These are phyloP conservation scores for Thinocorus orbignyianus DNA, from an alignment of 2,113 vertebrate genomes.

Conservation along the genomic window DNA sequence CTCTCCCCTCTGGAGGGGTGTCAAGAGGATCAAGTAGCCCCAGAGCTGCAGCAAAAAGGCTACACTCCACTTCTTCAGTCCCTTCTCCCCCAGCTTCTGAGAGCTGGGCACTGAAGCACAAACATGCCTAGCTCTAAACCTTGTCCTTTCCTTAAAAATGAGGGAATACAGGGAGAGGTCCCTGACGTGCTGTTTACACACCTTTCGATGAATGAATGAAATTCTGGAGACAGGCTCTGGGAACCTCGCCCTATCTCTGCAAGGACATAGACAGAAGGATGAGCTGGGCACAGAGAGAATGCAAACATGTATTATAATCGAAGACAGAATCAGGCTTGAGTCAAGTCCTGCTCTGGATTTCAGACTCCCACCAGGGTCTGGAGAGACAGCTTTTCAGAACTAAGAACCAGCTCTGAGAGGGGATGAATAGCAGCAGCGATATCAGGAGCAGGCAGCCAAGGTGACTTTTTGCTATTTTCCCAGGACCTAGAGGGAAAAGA, in stretches of 20 bases:
- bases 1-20: neutral
- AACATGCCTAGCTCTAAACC: neutral
- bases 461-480: neutral
- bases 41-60: neutral
- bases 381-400: neutral
- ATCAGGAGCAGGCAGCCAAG: neutral
- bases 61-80: neutral
- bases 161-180: neutral
- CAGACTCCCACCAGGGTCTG: neutral
- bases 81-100: neutral
- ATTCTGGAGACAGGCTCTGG: neutral
- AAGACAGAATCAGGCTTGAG: neutral
- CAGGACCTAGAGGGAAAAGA: neutral
- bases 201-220: neutral
- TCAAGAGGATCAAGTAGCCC: neutral
- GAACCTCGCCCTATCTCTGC: neutral
- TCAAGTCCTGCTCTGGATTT: conserved; percentile 12
- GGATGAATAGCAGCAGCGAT: neutral
- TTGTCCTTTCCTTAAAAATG: neutral
- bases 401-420: neutral
- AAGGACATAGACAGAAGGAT: neutral
- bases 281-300: neutral
- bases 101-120: neutral
- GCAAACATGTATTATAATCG: neutral
- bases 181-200: neutral